phyloP scores from a whole-genome alignment of 2,797 vertebrate genomes.

The Geotrypetes seraphini region DNA sequence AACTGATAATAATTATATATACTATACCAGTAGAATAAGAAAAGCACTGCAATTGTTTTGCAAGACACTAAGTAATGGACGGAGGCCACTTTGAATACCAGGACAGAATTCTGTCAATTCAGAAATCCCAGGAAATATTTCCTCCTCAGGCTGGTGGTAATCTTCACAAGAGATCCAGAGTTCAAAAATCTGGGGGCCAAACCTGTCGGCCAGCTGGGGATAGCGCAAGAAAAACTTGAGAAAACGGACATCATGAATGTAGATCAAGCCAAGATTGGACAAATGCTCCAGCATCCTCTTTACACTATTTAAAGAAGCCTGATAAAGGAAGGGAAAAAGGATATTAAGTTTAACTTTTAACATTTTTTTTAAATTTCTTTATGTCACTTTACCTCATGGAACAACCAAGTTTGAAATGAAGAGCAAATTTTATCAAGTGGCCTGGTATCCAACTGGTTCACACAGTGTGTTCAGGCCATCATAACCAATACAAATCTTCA shows the following conservation, averaged over 20 bases:
- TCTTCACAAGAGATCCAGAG: slow-evolving; percentile 67
- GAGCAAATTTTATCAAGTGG: no score
- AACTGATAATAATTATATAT: no score
- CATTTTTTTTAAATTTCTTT: no score
- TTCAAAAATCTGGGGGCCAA: slow-evolving; percentile 59
- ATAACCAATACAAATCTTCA: no score
- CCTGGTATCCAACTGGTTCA: no score
- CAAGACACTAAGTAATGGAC: slow-evolving; percentile 55
- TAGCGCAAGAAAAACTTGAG: slow-evolving; percentile 75
- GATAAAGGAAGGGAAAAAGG: slow-evolving; percentile 3
- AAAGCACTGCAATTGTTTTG: slow-evolving; percentile 59
- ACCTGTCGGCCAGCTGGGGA: slow-evolving; percentile 65
- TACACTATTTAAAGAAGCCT: slow-evolving; percentile 63
- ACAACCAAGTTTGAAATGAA: no score
- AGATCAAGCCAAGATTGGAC: slow-evolving; percentile 59
- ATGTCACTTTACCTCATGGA: no score
- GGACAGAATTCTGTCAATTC: not conserved
- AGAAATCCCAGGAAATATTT: not conserved
- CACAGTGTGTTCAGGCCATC: no score
- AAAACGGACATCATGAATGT: slow-evolving; percentile 68
- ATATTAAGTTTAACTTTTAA: no score
- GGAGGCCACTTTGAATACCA: slow-evolving; percentile 17
- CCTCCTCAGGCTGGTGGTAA: slow-evolving; percentile 16
- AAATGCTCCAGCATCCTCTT: slow-evolving; percentile 53
- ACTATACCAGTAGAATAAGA: slow-evolving; percentile 74